These are phyloP conservation scores for Andrena marginata DNA, from an alignment of 2,888 invertebrate genomes.

Conservation along the genomic window DNA sequence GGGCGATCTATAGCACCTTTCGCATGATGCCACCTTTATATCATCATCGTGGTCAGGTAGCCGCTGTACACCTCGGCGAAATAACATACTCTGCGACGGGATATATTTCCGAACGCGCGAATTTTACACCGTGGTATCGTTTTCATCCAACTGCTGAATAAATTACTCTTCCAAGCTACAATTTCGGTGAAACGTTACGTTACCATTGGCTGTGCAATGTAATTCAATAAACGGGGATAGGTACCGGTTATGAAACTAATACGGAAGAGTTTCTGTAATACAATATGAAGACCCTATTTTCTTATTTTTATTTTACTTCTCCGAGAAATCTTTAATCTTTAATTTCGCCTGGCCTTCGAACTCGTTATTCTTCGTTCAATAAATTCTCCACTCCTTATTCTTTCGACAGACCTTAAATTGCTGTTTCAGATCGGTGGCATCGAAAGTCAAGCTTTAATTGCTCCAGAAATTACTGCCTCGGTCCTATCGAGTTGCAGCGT, in stretches of 20 bases:
- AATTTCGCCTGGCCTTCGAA: too few species aligned
- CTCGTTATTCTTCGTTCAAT: background rate
- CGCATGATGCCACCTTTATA: conserved; percentile 58
- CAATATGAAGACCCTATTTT: too few species aligned
- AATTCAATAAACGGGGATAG: too few species aligned
- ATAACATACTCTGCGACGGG: conserved; percentile 3
- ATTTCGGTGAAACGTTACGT: background rate
- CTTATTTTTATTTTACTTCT: too few species aligned
- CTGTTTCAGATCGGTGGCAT: background rate
- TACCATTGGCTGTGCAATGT: too few species aligned
- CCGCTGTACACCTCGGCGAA: conserved; percentile 7
- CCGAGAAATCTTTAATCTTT: too few species aligned
- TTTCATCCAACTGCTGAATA: background rate
- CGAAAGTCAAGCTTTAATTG: background rate
- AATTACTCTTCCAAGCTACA: background rate
- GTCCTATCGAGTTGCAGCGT: background rate
- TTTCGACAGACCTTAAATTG: background rate
- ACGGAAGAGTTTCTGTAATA: too few species aligned
- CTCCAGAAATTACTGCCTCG: background rate
- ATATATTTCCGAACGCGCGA: background rate
- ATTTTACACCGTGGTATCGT: background rate
- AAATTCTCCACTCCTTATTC: background rate
- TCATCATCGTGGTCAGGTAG: conserved; percentile 69
- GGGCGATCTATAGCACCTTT: conserved; percentile 61
- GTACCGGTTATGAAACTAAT: too few species aligned